Conservation (phyloP, 1,140 invertebrate species). For the Drosophila serrata region DNA sequence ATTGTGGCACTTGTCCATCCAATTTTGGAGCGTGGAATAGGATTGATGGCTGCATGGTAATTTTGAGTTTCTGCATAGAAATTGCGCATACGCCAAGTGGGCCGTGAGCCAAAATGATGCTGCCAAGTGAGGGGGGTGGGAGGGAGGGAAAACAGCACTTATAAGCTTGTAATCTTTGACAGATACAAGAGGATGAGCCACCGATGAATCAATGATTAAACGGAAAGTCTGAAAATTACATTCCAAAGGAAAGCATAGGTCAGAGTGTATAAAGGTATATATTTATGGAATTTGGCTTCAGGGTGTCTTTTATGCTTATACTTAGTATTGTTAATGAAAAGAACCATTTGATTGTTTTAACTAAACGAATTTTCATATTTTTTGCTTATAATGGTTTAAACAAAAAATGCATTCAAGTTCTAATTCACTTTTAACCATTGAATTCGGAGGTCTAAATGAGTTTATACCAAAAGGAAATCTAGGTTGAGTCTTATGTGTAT, state of each 20-base stretch:
- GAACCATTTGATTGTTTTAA: too few relatives aligned
- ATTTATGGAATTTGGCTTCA: background rate
- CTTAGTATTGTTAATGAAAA: background rate
- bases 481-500: too few relatives aligned
- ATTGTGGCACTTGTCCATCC: constrained; percentile 69
- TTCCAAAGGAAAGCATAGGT: background rate
- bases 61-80: constrained; percentile 44
- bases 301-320: background rate
- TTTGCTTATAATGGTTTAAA: too few relatives aligned
- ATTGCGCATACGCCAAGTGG: constrained; percentile 65
- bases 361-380: too few relatives aligned
- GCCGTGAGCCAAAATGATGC: constrained; percentile 33
- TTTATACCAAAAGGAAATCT: too few relatives aligned
- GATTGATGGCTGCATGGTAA: constrained; percentile 70
- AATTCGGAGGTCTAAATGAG: too few relatives aligned
- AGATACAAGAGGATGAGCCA: constrained; percentile 14
- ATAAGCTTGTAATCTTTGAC: constrained; percentile 39
- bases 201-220: constrained; percentile 16
- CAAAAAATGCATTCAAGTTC: too few relatives aligned
- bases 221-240: constrained; percentile 1
- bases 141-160: constrained; percentile 19
- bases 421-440: too few relatives aligned
- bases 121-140: background rate
- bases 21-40: constrained; percentile 40
- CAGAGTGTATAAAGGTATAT: background rate